phyloP scores from a whole-genome alignment of 2,888 invertebrate genomes.

The Syrista parreyssii region DNA sequence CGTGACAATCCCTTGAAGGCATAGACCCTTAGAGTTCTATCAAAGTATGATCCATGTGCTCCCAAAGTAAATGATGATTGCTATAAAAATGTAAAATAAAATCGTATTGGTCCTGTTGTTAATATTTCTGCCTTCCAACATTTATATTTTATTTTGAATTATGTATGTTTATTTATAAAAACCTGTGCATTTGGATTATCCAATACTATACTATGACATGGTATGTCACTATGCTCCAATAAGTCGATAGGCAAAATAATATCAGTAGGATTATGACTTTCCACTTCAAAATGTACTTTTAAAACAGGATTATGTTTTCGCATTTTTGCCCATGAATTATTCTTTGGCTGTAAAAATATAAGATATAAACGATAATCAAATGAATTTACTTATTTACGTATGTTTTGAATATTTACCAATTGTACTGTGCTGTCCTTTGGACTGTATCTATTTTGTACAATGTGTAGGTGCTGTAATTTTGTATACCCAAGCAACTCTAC shows the following conservation, averaged over 20 bases:
- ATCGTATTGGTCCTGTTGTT: no score
- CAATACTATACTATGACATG: conserved; percentile 59
- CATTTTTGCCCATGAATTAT: conserved; percentile 67
- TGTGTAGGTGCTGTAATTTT: conserved; percentile 75
- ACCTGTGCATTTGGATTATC: conserved; percentile 58
- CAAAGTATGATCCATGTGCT: conserved; percentile 54
- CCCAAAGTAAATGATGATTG: conserved; percentile 44
- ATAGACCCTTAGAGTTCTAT: conserved; percentile 72
- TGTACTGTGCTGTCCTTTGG: conserved; percentile 69
- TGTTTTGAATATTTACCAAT: conserved; percentile 64
- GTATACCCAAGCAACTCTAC: conserved; percentile 76
- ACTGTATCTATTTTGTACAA: conserved; percentile 79
- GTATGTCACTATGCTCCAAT: conserved; percentile 51
- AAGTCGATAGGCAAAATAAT: conserved; percentile 70
- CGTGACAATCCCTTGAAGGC: conserved; percentile 77
- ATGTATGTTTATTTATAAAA: conserved; percentile 3
- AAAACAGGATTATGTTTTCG: conserved; percentile 72
- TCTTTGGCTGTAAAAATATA: conserved; percentile 51
- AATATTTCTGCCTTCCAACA: not conserved
- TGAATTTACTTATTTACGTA: not conserved
- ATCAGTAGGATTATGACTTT: conserved; percentile 71
- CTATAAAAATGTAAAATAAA: conserved; percentile 34
- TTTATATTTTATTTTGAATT: not conserved
- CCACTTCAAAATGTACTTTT: conserved; percentile 77
- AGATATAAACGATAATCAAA: not conserved